Percentiles rank a stretch among this genome's conserved stretches.
These are phyloP conservation scores for Terebella lapidaria DNA, from an alignment of 2,888 invertebrate genomes.

Conservation along the genomic window DNA sequence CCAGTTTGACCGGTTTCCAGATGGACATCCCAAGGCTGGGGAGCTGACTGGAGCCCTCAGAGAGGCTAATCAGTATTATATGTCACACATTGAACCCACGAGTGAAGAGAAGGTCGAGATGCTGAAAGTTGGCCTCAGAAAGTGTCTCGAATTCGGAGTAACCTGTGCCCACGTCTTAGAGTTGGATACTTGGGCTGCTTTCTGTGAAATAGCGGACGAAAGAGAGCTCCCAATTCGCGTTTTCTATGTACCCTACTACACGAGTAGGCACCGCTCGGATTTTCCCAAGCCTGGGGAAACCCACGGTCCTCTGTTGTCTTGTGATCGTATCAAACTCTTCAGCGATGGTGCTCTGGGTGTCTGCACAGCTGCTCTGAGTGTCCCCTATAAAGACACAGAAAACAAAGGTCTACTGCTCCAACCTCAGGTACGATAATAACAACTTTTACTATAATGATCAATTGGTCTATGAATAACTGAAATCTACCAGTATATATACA, in stretches of 20 bases:
- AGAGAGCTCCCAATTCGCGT: constrained; percentile 22
- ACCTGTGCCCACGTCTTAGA: constrained; percentile 25
- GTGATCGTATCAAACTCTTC: constrained; percentile 23
- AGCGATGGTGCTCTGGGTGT: constrained; percentile 24
- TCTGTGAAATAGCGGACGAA: constrained; percentile 17
- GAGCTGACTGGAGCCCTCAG: background rate
- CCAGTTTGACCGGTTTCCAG: constrained; percentile 19
- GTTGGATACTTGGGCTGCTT: constrained; percentile 19
- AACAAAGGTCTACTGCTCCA: constrained; percentile 16
- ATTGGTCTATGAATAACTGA: too few species aligned
- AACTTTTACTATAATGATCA: too few species aligned
- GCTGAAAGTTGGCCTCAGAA: too few species aligned
- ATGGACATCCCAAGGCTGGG: background rate
- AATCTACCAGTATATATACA: too few species aligned
- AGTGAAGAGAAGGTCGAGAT: too few species aligned
- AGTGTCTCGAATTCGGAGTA: constrained; percentile 19
- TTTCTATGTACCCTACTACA: constrained; percentile 19
- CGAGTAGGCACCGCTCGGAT: background rate
- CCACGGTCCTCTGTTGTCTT: constrained; percentile 15
- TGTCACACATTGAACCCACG: too few species aligned
- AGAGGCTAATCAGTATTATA: too few species aligned
- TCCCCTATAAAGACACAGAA: constrained; percentile 14
- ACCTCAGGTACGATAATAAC: constrained; percentile 17
- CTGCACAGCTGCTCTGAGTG: constrained; percentile 25
- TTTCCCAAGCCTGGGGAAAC: constrained; percentile 15